These are phyloP conservation scores for Odontesthes bonariensis DNA, from an alignment of 2,113 vertebrate genomes.

Conservation along the genomic window DNA sequence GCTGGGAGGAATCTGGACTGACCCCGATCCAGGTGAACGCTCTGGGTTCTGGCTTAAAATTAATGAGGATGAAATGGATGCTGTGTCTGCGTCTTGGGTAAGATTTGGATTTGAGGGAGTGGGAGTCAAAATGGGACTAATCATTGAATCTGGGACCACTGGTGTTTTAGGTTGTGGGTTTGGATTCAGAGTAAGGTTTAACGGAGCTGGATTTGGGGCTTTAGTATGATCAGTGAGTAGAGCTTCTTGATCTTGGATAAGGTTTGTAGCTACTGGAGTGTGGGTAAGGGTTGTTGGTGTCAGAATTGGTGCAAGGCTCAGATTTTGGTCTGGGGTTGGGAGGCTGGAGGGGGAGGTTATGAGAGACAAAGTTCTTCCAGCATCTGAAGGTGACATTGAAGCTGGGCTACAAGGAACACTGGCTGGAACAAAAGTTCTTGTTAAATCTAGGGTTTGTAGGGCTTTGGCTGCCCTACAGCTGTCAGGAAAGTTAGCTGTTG, in stretches of 20 bases:
- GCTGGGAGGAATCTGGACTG: background rate
- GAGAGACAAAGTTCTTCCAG: slow-evolving; percentile 43
- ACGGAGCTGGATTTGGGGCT: background rate
- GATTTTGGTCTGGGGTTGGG: slow-evolving; percentile 16
- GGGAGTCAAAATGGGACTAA: background rate
- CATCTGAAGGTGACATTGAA: slow-evolving; percentile 17
- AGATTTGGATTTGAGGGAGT: background rate
- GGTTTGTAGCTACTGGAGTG: background rate
- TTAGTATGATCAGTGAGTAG: background rate
- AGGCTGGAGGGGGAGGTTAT: slow-evolving; percentile 9
- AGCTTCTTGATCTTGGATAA: slow-evolving; percentile 13
- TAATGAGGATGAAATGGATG: background rate
- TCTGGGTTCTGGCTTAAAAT: slow-evolving; percentile 19
- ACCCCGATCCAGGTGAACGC: slow-evolving; percentile 14
- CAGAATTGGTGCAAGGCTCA: slow-evolving; percentile 18
- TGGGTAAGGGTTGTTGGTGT: slow-evolving; percentile 5
- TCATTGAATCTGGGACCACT: background rate
- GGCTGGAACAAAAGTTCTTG: slow-evolving; percentile 38
- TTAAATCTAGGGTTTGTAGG: slow-evolving; percentile 13
- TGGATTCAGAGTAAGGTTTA: background rate
- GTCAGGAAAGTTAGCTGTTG: slow-evolving; percentile 1
- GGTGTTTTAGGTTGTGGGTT: slow-evolving; percentile 7
- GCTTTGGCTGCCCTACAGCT: background rate
- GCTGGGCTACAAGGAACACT: slow-evolving; percentile 28
- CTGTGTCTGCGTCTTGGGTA: background rate